A percentile compares a stretch with the other conserved stretches of the same genome.
These are phyloP conservation scores for Brachyistius frenatus DNA, from an alignment of 2,113 vertebrate genomes.

Conservation along the genomic window DNA sequence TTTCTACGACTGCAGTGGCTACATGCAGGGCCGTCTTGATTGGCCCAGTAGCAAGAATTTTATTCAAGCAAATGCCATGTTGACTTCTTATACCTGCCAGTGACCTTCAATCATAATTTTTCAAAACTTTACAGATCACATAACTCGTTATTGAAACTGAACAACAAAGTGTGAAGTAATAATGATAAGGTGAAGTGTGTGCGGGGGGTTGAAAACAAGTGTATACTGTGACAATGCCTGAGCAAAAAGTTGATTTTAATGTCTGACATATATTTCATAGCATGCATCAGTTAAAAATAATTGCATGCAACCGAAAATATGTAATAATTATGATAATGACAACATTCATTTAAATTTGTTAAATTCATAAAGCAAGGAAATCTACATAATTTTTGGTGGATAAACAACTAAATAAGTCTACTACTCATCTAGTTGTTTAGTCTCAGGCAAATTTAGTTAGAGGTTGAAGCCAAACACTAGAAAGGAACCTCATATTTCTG, in stretches of 20 bases:
- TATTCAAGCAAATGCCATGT: constrained; percentile 32
- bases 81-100: constrained; percentile 1
- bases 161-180: constrained; percentile 15
- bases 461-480: constrained; percentile 37
- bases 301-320: not conserved
- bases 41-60: constrained; percentile 26
- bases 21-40: constrained; percentile 33
- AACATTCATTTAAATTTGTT: not conserved
- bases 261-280: constrained; percentile 1
- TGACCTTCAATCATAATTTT: constrained; percentile 9
- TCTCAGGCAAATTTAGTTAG: constrained; percentile 26
- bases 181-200: not conserved
- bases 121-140: constrained; percentile 21
- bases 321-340: not conserved
- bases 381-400: not conserved
- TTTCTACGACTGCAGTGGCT: constrained; percentile 26
- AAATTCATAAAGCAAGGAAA: not conserved
- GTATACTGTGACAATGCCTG: too few relatives aligned
- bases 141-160: constrained; percentile 10
- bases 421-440: constrained; percentile 36
- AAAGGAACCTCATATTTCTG: constrained; percentile 57
- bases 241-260: too few relatives aligned
- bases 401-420: constrained; percentile 4
- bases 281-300: not conserved
- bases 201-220: too few relatives aligned